Evolutionary conservation across 2,888 invertebrate genomes (phyloP).

Genomic region (Hymenopus coronatus): DNA sequence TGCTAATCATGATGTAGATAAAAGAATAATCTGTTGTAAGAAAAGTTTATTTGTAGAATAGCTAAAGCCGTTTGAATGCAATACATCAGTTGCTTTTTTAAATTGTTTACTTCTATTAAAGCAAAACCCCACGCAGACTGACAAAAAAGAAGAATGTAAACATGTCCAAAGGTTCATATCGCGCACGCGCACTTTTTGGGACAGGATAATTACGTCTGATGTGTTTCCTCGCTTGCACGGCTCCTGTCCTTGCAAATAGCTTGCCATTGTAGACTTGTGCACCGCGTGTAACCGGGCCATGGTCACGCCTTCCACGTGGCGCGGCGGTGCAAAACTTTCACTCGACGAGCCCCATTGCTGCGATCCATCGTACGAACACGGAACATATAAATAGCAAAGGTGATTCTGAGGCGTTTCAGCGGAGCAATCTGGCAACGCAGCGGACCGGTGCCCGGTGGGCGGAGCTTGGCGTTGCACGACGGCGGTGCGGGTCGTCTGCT

Average conservation of each 20-base stretch:
- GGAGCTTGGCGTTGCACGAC: slow-evolving; percentile 8
- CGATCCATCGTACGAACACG: slow-evolving; percentile 39
- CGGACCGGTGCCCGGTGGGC: slow-evolving; percentile 22
- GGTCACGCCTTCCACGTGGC: slow-evolving; percentile 48
- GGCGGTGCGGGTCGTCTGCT: slow-evolving; percentile 31
- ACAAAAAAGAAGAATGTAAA: not conserved
- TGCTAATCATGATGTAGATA: too few species aligned
- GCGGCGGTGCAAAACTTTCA: slow-evolving; percentile 36
- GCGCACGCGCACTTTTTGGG: not conserved
- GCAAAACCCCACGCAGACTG: too few species aligned
- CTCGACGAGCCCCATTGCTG: slow-evolving; percentile 20
- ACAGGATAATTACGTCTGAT: not conserved
- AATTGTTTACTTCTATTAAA: too few species aligned
- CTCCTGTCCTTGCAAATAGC: not conserved
- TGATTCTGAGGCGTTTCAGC: slow-evolving; percentile 45
- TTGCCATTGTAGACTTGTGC: not conserved
- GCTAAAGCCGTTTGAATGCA: too few species aligned
- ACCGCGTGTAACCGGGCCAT: not conserved
- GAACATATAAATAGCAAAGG: slow-evolving; percentile 22
- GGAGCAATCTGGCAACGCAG: slow-evolving; percentile 45
- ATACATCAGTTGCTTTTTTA: too few species aligned
- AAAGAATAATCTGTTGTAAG: too few species aligned
- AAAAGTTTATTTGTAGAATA: too few species aligned
- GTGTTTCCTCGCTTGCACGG: not conserved
- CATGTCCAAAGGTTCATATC: not conserved